Base-by-base conservation (phyloP, 2,113 vertebrate genomes). In the Scalopus aquaticus region DNA sequence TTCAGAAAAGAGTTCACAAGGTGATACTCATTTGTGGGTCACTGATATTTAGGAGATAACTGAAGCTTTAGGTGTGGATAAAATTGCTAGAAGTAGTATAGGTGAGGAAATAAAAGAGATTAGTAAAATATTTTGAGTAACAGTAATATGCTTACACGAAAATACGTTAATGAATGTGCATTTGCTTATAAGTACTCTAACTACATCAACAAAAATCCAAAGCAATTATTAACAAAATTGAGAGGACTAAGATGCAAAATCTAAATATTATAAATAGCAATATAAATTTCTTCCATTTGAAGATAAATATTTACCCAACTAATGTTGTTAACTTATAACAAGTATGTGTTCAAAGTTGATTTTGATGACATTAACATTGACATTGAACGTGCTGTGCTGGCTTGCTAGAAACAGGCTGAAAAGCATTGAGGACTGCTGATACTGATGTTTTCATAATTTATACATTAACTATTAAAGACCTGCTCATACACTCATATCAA, bases 401-500 rank as follows among this genome's bases (percentile, higher is more conserved):
- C n/a, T 91, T 83, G 22, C 37, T 87, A 74, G 65, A 93, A 96
- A 77, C 1, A 77, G 6, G 8, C 3, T 54, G 17, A 72, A 65
- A 3, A 86, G 26, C 26, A 56, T 4, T 91, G 24, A 26, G 94
- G 93, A 67, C 54, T 72, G 44, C 44, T 90, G 30, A 72, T 77
- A 72, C 5, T 73, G 28, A 64, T 91, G 28, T 79, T 95, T 80
- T 54, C 39, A 62, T 93, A 86, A 93, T 85, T 90, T 93, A 62
- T 6, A 62, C 32, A 80, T 84, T 94, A 89, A 90, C 60, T 93
- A 67, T 88, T 94, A 95, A 93, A 90, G 44, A 81, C 35, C 64
- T 44, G 67, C 17, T 35, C 22, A 65, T 26, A 44, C 4, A 65
- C 6, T 84, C 69, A 72, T n/a, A 83, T 54, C 74, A 26, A 78